Evolutionary conservation across 2,797 vertebrate species (phyloP), one percentile per base, ranked within the genome.

Genomic region (Spea hammondii): DNA sequence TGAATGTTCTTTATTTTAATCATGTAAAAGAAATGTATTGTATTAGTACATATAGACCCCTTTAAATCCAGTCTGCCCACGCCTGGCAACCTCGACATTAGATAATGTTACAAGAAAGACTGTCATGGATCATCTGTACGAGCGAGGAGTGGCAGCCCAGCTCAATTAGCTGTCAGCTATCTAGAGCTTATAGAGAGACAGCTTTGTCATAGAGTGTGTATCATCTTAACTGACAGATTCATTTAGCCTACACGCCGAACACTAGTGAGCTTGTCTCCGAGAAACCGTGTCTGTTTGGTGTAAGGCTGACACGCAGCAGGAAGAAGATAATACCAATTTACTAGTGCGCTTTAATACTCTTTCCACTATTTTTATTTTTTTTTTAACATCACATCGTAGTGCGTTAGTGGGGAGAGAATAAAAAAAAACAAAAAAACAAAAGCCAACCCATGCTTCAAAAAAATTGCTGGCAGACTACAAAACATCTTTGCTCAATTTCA

Each of bases 401-500:
- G 54, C 65, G 32, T 50, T 67, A 59, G 60, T 64, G 66, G 65
- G 13, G 4, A 69, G 49, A 14, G 55, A 12, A 32, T 32, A 32
- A 32, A 1, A 32, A 32, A 67, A 74, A 32, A 32, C 1, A 14
- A 50, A 12, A 44, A 45, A 17, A 17, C 17, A 17, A 17, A 67
- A 74, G 75, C 80, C 80, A 82, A 78, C 14, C 70, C 74, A 70
- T 45, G 75, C 70, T 82, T 77, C 50, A 64, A 49, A 78, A 73
- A 66, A 62, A 17, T 46, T 65, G 12, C 75, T 82, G 80, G 75
- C 80, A 82, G 67, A 53, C 49, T 70, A 57, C 62, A 72, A 32
- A 67, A 11, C 57, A 32, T 60, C 71, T 67, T 78, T 77, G 75
- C 80, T 82, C 70, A 55, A 77, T 82, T 82, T 78, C 75, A 74